Evolutionary conservation across 2,888 invertebrate species (phyloP), one percentile per base, ranked within the genome.

Genomic region (Odontomyia ornata): DNA sequence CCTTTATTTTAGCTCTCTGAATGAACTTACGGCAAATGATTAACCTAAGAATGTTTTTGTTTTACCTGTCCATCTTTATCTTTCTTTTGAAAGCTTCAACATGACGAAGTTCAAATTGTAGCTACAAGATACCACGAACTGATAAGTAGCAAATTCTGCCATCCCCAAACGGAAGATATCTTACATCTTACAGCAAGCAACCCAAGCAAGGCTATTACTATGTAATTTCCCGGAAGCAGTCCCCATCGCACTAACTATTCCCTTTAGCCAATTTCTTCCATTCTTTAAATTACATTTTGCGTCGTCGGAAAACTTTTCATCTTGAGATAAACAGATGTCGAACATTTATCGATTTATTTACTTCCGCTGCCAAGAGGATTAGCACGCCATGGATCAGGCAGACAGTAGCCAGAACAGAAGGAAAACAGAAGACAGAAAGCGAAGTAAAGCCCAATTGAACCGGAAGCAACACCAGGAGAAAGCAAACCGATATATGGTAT

Each of bases 241-340:
- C 4, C 18, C 18, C 52, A 52, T 52, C 15, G 13, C 15, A n/a
- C 18, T 52, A 52, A 52, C 52, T 13, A 52, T 15, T 18, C 15
- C 52, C n/a, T 15, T 4, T 52, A 36, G 36, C 15, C 52, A 52
- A 15, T 15, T 9, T 18, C 52, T 4, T 9, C 18, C 52, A 52
- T 52, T 52, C 52, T n/a, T 52, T 36, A 36, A 36, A 36, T 36
- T 36, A 36, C 36, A 36, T 36, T 36, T 36, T 36, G 36, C 9
- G 36, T 36, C 36, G 36, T 36, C 18, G 7, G 15, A 52, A 52
- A 52, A 52, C n/a, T 18, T 52, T 52, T 15, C 52, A 15, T 52
- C 52, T 52, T 18, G 28, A 28, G 64, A 64, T 64, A 64, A 64
- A 64, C n/a, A 64, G 64, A 15, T 67, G 67, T 67, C 67, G 36